A percentile compares a stretch with the other conserved stretches of the same genome.
phyloP scores from a whole-genome alignment of 2,797 vertebrate genomes.

The Selene dorsalis region DNA sequence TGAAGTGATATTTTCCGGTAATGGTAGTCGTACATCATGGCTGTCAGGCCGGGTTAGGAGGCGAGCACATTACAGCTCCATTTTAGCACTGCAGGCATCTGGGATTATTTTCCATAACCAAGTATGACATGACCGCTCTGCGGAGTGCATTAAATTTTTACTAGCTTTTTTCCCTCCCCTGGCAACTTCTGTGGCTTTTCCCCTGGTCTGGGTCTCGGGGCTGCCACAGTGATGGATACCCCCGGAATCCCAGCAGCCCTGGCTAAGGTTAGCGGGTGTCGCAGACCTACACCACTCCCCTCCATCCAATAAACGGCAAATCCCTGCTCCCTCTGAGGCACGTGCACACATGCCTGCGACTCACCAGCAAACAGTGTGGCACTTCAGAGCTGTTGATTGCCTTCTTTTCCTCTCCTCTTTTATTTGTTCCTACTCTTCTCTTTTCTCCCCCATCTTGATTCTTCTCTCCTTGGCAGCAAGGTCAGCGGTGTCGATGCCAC shows the following conservation, averaged over 20 bases:
- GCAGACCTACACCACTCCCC: constrained; percentile 81
- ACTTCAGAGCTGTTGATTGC: constrained; percentile 52
- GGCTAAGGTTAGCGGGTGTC: constrained; percentile 90
- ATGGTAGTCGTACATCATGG: constrained; percentile 99
- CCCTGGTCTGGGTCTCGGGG: constrained; percentile 83
- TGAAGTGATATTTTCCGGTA: constrained; percentile 99
- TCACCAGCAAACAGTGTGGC: constrained; percentile 14
- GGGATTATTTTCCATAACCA: constrained; percentile 99
- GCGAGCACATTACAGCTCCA: constrained; percentile 99
- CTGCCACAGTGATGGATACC: constrained; percentile 90
- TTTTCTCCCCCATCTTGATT: constrained; percentile 54
- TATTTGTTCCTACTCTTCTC: constrained; percentile 32
- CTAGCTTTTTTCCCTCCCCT: constrained; percentile 89
- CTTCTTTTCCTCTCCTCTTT: constrained; percentile 41
- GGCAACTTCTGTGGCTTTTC: constrained; percentile 89
- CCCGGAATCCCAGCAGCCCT: constrained; percentile 85
- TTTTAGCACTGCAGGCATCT: constrained; percentile 99
- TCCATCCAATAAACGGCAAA: constrained; percentile 79
- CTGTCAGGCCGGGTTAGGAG: constrained; percentile 99
- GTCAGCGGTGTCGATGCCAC: constrained; percentile 81
- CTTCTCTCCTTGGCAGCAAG: constrained; percentile 78
- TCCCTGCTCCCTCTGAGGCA: constrained; percentile 72
- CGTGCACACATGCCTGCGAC: constrained; percentile 24
- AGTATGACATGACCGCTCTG: constrained; percentile 99
- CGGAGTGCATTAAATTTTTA: constrained; percentile 99